A percentile compares a stretch with the other conserved stretches of the same genome.
phyloP scores from a whole-genome alignment of 37 sponge, comb jelly and placozoan genomes.

The Chondrosia reniformis region DNA sequence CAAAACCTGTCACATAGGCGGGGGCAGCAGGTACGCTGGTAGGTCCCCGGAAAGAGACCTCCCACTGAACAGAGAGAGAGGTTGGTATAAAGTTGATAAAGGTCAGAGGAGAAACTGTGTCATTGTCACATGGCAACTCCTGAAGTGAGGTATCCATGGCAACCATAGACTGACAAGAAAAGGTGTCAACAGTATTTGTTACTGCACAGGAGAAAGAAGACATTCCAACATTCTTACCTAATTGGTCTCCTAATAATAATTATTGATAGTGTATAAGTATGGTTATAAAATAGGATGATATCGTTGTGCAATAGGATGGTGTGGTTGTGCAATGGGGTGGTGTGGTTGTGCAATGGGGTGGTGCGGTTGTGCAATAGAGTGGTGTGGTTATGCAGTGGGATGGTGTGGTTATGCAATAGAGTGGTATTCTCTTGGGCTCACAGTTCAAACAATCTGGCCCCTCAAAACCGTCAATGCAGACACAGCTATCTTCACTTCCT shows the following conservation, averaged over 20 bases:
- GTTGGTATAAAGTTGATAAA: slow-evolving; percentile 53
- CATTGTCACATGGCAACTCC: neutral
- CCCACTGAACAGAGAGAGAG: slow-evolving; percentile 31
- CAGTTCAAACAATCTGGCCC: slow-evolving; percentile 60
- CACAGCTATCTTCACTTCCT: slow-evolving; percentile 33
- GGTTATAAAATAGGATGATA: no score
- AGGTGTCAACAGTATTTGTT: neutral
- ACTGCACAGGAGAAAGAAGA: neutral
- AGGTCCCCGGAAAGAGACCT: slow-evolving; percentile 17
- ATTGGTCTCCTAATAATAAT: neutral
- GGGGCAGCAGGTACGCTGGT: slow-evolving; percentile 33
- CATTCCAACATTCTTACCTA: no score
- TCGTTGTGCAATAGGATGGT: no score
- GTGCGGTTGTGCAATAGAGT: neutral
- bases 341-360: no score
- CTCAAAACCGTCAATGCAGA: slow-evolving; percentile 55
- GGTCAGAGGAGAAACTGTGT: neutral
- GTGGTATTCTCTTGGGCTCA: no score
- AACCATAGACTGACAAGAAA: neutral
- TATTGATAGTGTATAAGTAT: no score
- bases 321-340: no score
- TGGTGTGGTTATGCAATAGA: no score
- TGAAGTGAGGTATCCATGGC: neutral
- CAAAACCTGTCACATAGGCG: slow-evolving; percentile 42
- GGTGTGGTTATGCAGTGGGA: neutral